Percentiles rank a stretch among this genome's conserved stretches.
Conservation (phyloP, 2,113 vertebrate species). For the Falco punctatus region DNA sequence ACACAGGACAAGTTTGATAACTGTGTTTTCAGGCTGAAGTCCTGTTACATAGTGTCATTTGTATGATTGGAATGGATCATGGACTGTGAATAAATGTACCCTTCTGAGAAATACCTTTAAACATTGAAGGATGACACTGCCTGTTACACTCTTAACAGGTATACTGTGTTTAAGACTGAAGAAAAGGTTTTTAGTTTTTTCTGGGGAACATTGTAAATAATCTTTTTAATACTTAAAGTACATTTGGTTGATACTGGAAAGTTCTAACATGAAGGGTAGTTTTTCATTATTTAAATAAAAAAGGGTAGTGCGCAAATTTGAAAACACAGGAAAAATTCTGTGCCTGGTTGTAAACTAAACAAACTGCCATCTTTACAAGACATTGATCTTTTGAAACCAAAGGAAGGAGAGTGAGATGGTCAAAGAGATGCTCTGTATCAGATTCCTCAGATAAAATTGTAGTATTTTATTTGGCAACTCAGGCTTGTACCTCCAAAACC, state of each 20-base stretch:
- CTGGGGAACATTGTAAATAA: conserved; percentile 83
- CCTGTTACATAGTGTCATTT: conserved; percentile 67
- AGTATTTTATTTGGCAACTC: conserved; percentile 67
- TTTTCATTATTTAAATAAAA: conserved; percentile 84
- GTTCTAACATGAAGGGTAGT: conserved; percentile 84
- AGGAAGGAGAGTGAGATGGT: conserved; percentile 62
- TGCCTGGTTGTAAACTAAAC: conserved; percentile 71
- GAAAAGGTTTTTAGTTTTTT: conserved; percentile 66
- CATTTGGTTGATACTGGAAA: conserved; percentile 85
- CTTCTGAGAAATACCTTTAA: conserved; percentile 66
- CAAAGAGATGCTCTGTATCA: conserved; percentile 55
- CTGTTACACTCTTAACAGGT: conserved; percentile 64
- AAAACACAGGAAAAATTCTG: conserved; percentile 69
- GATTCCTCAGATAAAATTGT: conserved; percentile 61
- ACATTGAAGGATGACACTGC: conserved; percentile 63
- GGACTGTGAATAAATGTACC: conserved; percentile 72
- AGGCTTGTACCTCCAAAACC: conserved; percentile 70
- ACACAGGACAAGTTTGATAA: conserved; percentile 71
- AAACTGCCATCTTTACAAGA: conserved; percentile 60
- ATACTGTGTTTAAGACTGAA: conserved; percentile 67
- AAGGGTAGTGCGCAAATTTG: conserved; percentile 69
- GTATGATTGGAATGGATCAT: conserved; percentile 72
- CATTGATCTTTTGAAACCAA: conserved; percentile 75
- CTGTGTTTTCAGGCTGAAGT: conserved; percentile 70
- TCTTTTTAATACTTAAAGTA: conserved; percentile 82